phyloP scores from a whole-genome alignment of 2,888 invertebrate genomes.

The Marronus borbonicus region DNA sequence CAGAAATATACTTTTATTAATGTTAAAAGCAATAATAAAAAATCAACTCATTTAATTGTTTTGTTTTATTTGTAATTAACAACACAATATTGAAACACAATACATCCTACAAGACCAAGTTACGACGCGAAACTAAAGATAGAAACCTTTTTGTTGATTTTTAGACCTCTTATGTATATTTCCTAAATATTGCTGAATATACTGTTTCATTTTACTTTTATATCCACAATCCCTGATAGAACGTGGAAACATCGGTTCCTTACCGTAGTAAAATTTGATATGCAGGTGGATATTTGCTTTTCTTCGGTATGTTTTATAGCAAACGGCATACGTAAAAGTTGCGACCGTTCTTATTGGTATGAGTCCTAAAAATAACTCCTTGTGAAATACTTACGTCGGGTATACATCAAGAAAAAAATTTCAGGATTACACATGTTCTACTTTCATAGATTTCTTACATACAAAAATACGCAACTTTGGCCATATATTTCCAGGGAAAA shows the following conservation, averaged over 20 bases:
- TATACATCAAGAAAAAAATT: not conserved
- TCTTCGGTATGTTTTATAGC: slow-evolving; percentile 42
- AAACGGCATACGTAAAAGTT: slow-evolving; percentile 11
- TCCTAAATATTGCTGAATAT: slow-evolving; percentile 49
- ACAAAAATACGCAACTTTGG: too few species aligned
- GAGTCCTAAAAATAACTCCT: slow-evolving; percentile 11
- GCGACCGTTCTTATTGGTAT: not conserved
- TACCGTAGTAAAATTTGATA: slow-evolving; percentile 47
- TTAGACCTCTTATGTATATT: slow-evolving; percentile 34
- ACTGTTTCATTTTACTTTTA: slow-evolving; percentile 49
- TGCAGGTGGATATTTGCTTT: slow-evolving; percentile 46
- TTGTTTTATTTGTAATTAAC: too few species aligned
- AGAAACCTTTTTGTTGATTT: slow-evolving; percentile 21
- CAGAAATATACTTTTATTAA: not conserved
- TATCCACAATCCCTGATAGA: slow-evolving; percentile 43
- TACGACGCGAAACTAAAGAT: slow-evolving; percentile 4
- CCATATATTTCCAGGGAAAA: too few species aligned
- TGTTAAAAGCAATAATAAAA: not conserved
- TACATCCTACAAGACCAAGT: slow-evolving; percentile 1
- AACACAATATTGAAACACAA: not conserved
- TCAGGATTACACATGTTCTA: too few species aligned
- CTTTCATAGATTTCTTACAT: too few species aligned
- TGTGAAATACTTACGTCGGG: slow-evolving; percentile 1
- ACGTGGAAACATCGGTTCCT: slow-evolving; percentile 46
- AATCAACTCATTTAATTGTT: too few species aligned